Base-by-base conservation (phyloP, 2,797 vertebrate species). In the Anisognathus igniventris region DNA sequence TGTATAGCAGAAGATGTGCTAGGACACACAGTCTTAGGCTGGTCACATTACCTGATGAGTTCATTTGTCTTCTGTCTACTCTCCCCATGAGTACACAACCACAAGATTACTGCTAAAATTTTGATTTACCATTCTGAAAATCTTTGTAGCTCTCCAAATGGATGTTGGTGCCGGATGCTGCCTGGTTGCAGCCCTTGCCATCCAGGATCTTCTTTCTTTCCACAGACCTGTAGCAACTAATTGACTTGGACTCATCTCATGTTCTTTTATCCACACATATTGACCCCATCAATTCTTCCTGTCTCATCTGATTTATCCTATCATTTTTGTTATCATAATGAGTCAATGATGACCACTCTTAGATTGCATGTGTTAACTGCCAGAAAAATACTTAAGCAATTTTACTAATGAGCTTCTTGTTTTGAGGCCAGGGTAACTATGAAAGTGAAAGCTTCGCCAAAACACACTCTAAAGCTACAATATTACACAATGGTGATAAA, bases 401-500 rank as follows among this genome's bases (percentile, higher is more conserved):
- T 88, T 90, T 84, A 51, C 87, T 82, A 81, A 93, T 74, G 57
- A 90, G 12, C 17, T 12, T 87, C 30, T 81, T 93, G 57, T 56
- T 95, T 77, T 73, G 87, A 90, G 31, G 67, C 76, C 79, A 91
- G 33, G 6, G 4, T 60, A 48, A 80, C 48, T 51, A 61, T 31
- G 27, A n/a, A 82, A 84, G 44, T 1, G 2, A 11, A 60, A 62
- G 12, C 37, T 73, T 81, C 9, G 7, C 67, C 67, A 84, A 92
- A 90, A 61, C 56, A 58, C 9, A 50, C 27, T 81, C 45, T 88
- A 87, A 86, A 89, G 25, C 7, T 81, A 74, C 19, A 23, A 10
- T 88, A 86, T 65, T 75, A 40, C 35, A 82, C 42, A 93, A 56
- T 27, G 27, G n/a, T 65, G 42, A 89, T 89, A 88, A 96, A 95